A percentile compares a stretch with the other conserved stretches of the same genome.
Conservation (phyloP, 1,140 invertebrate genomes). For the Bombus breviceps region DNA sequence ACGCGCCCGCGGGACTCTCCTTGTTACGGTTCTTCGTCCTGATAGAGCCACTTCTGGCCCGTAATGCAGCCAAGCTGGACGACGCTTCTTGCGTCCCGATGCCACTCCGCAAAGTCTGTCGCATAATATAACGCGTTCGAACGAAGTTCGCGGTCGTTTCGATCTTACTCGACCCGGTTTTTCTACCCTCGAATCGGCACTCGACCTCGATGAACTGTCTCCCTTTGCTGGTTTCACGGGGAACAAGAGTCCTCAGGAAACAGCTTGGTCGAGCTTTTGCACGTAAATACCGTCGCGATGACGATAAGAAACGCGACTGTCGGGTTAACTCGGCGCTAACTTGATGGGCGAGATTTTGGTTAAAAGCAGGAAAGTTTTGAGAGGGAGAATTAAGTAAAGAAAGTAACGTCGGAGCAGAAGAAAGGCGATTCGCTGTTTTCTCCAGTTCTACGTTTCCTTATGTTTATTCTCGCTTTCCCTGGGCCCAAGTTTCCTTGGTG, state of each 20-base stretch:
- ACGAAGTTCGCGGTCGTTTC: neutral
- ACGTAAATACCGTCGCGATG: neutral
- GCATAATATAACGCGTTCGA: constrained; percentile 6
- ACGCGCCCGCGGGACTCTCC: constrained; percentile 14
- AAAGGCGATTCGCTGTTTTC: neutral
- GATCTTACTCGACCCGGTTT: neutral
- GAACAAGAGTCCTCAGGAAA: neutral
- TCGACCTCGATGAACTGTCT: neutral
- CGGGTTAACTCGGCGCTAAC: neutral
- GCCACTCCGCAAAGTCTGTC: constrained; percentile 10
- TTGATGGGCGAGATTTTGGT: neutral
- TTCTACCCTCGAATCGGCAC: constrained; percentile 6
- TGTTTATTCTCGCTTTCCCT: neutral
- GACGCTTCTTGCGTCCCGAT: constrained; percentile 24
- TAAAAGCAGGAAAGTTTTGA: neutral
- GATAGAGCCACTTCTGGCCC: constrained; percentile 28
- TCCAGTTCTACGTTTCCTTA: neutral
- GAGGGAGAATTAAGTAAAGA: neutral
- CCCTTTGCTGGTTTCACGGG: neutral
- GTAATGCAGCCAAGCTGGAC: constrained; percentile 9
- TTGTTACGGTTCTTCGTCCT: constrained; percentile 22
- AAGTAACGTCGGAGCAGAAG: neutral
- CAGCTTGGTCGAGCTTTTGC: neutral
- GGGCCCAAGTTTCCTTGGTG: neutral
- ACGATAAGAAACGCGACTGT: neutral